A percentile compares a stretch with the other conserved stretches of the same genome.
Evolutionary conservation across 64 coral and sea anemone species (phyloP).

Genomic region (Anthopleura sola): DNA sequence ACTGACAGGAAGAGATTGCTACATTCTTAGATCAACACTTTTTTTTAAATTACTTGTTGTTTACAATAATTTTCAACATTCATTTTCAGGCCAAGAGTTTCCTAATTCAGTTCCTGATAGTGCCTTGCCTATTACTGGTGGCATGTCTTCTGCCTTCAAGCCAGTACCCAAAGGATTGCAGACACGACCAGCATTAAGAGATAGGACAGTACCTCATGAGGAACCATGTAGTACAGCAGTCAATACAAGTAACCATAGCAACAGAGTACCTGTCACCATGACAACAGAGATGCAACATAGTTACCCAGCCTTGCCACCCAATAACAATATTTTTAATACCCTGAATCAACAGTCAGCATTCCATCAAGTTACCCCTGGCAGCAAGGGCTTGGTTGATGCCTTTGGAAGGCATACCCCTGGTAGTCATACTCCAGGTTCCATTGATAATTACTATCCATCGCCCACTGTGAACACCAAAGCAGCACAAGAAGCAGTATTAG

Average conservation of each 20-base stretch:
- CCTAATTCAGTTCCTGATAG: not conserved
- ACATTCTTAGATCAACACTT: not conserved
- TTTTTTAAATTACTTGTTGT: not conserved
- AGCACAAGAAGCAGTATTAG: conserved; percentile 46
- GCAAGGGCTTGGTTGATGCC: not conserved
- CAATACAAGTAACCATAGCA: not conserved
- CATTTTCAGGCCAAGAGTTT: not conserved
- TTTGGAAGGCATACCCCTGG: not conserved
- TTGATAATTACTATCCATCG: conserved; percentile 1
- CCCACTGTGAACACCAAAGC: conserved; percentile 55
- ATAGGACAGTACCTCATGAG: not conserved
- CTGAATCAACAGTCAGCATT: not conserved
- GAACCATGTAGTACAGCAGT: not conserved
- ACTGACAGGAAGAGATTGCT: not conserved
- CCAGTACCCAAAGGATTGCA: not conserved
- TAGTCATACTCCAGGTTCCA: not conserved
- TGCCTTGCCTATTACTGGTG: not conserved
- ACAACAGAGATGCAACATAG: not conserved
- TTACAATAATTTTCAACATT: not conserved
- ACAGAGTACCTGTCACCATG: not conserved
- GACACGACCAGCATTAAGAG: not conserved
- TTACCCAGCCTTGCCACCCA: not conserved
- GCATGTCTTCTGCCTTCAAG: not conserved
- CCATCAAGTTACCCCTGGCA: not conserved
- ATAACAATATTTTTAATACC: not conserved